phyloP scores from a whole-genome alignment of 2,888 invertebrate species.

The Tryphoninae sp. region DNA sequence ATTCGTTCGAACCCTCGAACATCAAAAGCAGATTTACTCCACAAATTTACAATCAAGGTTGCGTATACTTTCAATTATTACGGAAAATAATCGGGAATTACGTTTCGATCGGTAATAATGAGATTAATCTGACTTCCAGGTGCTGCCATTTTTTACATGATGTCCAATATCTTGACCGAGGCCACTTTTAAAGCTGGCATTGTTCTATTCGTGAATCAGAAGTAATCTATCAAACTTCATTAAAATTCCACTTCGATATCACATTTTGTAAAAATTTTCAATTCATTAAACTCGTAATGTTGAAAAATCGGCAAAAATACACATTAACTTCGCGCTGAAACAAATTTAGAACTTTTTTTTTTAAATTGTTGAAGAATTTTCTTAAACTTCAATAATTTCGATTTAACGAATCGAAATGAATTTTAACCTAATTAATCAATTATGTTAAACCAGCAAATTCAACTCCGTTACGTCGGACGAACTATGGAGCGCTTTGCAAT shows the following conservation, averaged over 20 bases:
- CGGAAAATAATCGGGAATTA: background rate
- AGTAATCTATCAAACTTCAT: constrained; percentile 68
- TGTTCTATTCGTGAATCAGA: constrained; percentile 68
- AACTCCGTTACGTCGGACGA: constrained; percentile 68
- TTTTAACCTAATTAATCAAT: constrained; percentile 18
- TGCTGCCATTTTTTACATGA: constrained; percentile 83
- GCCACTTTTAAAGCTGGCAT: constrained; percentile 81
- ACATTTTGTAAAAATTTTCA: background rate
- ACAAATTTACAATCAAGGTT: constrained; percentile 61
- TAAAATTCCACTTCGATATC: background rate
- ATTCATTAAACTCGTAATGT: background rate
- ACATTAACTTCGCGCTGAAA: background rate
- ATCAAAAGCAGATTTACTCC: constrained; percentile 61
- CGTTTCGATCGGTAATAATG: background rate
- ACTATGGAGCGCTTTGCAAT: constrained; percentile 70
- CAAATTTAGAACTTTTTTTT: too few species aligned
- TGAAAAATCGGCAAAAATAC: background rate
- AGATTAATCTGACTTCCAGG: constrained; percentile 36
- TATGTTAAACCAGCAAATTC: constrained; percentile 53
- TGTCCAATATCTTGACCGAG: constrained; percentile 82
- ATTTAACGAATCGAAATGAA: background rate
- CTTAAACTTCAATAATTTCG: background rate
- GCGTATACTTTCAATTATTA: background rate
- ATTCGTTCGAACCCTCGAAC: constrained; percentile 54
- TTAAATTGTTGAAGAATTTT: background rate